These are phyloP conservation scores for Hystrix cristata DNA, from an alignment of 2,113 vertebrate genomes.

Conservation along the genomic window DNA sequence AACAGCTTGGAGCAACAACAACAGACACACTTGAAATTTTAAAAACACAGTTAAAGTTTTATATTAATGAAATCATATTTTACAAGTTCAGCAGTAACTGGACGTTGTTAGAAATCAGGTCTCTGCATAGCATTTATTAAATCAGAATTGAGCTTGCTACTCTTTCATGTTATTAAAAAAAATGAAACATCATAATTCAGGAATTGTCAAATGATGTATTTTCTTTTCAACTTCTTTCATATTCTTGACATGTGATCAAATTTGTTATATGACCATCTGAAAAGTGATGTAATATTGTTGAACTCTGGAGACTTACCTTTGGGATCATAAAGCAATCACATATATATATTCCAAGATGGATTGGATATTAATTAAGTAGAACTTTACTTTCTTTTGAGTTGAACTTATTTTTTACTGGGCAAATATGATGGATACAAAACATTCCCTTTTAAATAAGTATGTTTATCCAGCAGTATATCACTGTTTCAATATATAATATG, in stretches of 20 bases:
- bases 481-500: neutral
- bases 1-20: neutral
- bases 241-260: neutral
- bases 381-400: neutral
- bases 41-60: neutral
- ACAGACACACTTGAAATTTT: neutral
- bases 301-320: neutral
- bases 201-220: neutral
- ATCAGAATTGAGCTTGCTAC: neutral
- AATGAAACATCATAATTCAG: neutral
- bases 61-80: neutral
- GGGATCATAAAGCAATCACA: neutral
- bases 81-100: slow-evolving; percentile 43
- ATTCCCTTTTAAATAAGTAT: neutral
- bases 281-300: neutral
- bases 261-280: neutral
- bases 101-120: neutral
- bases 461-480: neutral
- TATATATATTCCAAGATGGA: neutral
- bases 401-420: neutral
- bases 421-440: neutral
- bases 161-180: slow-evolving; percentile 23
- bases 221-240: slow-evolving; percentile 3
- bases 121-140: slow-evolving; percentile 52
- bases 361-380: slow-evolving; percentile 28